These are phyloP conservation scores for Vidua chalybeata DNA, from an alignment of 2,113 vertebrate species.

Conservation along the genomic window DNA sequence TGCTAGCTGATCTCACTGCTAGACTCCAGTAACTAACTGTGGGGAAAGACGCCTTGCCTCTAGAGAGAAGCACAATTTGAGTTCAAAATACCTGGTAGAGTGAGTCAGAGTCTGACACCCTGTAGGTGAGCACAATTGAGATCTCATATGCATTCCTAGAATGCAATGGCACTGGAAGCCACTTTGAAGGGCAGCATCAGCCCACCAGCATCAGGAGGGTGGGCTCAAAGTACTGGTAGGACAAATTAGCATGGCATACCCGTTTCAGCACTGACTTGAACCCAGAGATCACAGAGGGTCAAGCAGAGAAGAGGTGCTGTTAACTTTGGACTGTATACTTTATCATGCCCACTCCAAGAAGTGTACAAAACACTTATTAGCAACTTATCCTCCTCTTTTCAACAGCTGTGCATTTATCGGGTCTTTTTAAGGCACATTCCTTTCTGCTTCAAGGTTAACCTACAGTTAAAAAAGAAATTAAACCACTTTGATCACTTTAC, in stretches of 20 bases:
- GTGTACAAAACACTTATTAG: background rate
- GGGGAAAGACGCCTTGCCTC: background rate
- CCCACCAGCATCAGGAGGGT: background rate
- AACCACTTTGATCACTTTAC: background rate
- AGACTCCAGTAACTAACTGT: background rate
- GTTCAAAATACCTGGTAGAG: background rate
- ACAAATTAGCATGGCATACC: rapidly evolving
- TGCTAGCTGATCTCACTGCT: background rate
- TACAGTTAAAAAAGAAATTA: background rate
- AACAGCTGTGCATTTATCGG: background rate
- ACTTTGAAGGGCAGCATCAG: background rate
- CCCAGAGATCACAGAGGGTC: background rate
- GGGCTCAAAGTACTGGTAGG: background rate
- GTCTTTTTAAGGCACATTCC: background rate
- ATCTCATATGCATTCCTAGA: rapidly evolving
- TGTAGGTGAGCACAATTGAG: rapidly evolving
- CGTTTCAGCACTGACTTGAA: background rate
- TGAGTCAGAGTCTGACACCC: background rate
- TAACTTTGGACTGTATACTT: background rate
- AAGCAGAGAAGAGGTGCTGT: background rate
- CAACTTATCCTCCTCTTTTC: background rate
- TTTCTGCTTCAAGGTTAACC: background rate
- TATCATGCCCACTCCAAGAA: background rate
- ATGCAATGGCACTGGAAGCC: rapidly evolving
- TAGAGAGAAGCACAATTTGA: background rate